phyloP scores from a whole-genome alignment of 2,113 vertebrate species.

The Ophiodon elongatus region DNA sequence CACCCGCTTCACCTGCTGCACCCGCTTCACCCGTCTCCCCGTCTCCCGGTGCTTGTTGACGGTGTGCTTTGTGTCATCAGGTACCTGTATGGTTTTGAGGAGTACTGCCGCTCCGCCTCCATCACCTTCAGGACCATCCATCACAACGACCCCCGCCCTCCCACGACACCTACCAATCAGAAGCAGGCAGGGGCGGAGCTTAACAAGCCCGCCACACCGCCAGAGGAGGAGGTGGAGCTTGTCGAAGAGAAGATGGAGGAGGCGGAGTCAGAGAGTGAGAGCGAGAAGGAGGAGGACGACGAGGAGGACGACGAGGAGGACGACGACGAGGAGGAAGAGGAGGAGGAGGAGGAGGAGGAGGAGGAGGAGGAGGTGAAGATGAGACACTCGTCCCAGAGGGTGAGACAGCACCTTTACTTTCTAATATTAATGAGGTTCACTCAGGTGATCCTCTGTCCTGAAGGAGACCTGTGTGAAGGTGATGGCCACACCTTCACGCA shows the following conservation, averaged over 20 bases:
- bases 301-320: too few relatives aligned
- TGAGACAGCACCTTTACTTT: constrained; percentile 55
- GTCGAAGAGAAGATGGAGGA: constrained; percentile 61
- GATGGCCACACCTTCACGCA: too few relatives aligned
- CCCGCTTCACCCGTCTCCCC: too few relatives aligned
- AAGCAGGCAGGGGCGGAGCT: constrained; percentile 65
- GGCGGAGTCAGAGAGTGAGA: constrained; percentile 66
- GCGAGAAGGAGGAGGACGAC: constrained; percentile 71
- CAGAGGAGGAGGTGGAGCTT: constrained; percentile 67
- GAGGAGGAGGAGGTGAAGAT: constrained; percentile 71
- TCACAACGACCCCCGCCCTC: constrained; percentile 92
- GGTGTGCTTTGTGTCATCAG: constrained; percentile 66
- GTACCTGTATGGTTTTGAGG: constrained; percentile 98
- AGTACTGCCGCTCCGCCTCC: constrained; percentile 95
- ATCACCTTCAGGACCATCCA: constrained; percentile 98
- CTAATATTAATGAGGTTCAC: too few relatives aligned
- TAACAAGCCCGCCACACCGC: constrained; percentile 80
- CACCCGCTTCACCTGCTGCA: too few relatives aligned
- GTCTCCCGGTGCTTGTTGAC: neutral
- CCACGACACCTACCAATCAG: constrained; percentile 36
- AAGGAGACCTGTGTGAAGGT: too few relatives aligned
- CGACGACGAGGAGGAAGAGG: constrained; percentile 71
- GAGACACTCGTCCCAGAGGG: constrained; percentile 87
- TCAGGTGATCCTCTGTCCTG: too few relatives aligned
- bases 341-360: constrained; percentile 71